Evolutionary conservation across 2,888 invertebrate genomes (phyloP).

Genomic region (Drosophila atroscutellata): DNA sequence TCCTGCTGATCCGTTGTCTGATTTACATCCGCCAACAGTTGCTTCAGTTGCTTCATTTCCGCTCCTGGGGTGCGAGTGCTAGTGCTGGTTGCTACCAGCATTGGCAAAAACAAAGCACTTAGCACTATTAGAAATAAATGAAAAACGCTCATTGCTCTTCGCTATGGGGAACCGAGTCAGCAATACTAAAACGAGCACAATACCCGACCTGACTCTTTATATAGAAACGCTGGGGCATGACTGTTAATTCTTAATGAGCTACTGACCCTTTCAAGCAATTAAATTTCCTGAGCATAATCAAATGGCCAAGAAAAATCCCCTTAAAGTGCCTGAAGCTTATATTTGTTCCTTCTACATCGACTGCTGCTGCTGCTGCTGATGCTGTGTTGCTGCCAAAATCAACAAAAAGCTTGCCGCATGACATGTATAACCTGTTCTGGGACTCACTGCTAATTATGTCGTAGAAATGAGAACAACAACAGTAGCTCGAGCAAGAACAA

Average conservation of each 20-base stretch:
- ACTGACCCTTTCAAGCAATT: slow-evolving; percentile 72
- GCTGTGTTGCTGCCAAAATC: slow-evolving; percentile 10
- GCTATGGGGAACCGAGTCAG: slow-evolving; percentile 29
- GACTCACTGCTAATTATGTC: slow-evolving; percentile 61
- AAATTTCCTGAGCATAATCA: slow-evolving; percentile 76
- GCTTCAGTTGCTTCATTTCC: slow-evolving; percentile 67
- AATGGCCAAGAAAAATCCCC: slow-evolving; percentile 69
- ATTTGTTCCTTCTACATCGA: slow-evolving; percentile 8
- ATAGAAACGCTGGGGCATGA: slow-evolving; percentile 35
- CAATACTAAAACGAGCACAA: slow-evolving; percentile 23
- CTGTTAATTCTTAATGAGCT: slow-evolving; percentile 67
- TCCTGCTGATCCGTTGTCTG: slow-evolving; percentile 65
- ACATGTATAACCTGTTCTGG: slow-evolving; percentile 58
- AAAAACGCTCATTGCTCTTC: slow-evolving; percentile 57
- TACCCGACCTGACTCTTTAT: slow-evolving; percentile 53
- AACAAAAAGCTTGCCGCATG: slow-evolving; percentile 48
- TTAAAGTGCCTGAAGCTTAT: slow-evolving; percentile 38
- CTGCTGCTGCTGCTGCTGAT: neutral
- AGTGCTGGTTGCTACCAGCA: slow-evolving; percentile 38
- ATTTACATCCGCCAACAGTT: slow-evolving; percentile 73
- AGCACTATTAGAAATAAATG: slow-evolving; percentile 69
- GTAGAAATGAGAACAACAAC: slow-evolving; percentile 21
- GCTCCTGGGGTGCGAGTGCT: slow-evolving; percentile 21
- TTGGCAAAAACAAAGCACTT: slow-evolving; percentile 58
- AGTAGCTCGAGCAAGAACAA: slow-evolving; percentile 13